A percentile compares a stretch with the other conserved stretches of the same genome.
Evolutionary conservation across 2,888 invertebrate genomes (phyloP).

Genomic region (Sclerodermus sp.): DNA sequence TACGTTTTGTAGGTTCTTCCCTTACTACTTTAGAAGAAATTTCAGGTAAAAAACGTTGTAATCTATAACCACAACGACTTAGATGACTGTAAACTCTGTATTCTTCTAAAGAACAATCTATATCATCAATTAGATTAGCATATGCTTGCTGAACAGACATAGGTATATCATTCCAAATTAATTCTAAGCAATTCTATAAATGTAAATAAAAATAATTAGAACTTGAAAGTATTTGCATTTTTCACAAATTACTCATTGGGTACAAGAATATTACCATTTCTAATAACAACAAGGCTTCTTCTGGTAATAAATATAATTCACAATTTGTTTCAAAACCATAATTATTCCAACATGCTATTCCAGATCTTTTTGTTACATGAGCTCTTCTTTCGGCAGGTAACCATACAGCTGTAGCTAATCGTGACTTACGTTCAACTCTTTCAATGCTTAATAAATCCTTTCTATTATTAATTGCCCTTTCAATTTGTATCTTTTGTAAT

Average conservation of each 20-base stretch:
- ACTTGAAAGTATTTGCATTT: conserved; percentile 3
- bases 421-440: conserved; percentile 64
- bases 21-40: conserved; percentile 27
- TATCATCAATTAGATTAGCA: conserved; percentile 58
- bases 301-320: conserved; percentile 63
- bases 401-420: conserved; percentile 64
- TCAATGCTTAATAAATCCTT: conserved; percentile 62
- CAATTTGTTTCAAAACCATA: conserved; percentile 61
- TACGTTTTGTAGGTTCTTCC: conserved; percentile 29
- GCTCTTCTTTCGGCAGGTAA: conserved; percentile 60
- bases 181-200: conserved; percentile 65
- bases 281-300: conserved; percentile 68
- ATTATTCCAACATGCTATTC: conserved; percentile 63
- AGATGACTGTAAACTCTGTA: conserved; percentile 66
- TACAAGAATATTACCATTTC: conserved; percentile 63
- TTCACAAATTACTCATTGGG: too few relatives aligned
- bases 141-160: conserved; percentile 71
- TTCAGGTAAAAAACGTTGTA: conserved; percentile 58
- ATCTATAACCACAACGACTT: conserved; percentile 63
- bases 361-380: conserved; percentile 61
- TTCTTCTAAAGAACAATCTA: conserved; percentile 56
- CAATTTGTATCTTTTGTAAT: conserved; percentile 65
- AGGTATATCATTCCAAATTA: conserved; percentile 62
- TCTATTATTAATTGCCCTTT: conserved; percentile 61
- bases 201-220: conserved; percentile 9